Base-by-base conservation (phyloP, 2,113 vertebrate genomes). In the Pterocles orientalis region DNA sequence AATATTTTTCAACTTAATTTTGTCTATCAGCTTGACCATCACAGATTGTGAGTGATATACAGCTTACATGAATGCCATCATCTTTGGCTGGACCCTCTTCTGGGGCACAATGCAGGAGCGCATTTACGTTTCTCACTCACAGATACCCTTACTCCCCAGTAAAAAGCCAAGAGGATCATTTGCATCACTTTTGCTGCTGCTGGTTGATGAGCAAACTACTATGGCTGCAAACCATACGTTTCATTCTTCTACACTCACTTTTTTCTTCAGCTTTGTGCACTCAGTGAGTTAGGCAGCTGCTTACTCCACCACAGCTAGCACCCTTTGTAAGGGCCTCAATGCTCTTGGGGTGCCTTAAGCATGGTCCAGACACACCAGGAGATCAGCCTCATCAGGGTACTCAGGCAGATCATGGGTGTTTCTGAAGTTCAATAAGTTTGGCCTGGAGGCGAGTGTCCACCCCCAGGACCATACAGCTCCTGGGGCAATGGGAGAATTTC, bases 351-450 rank as follows among this genome's bases (percentile, higher is more conserved):
- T n/a, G 28, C 23, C 8, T 80, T 80, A 56, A 66, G n/a, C 23
- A n/a, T 48, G 39, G 79, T 41, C 28, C 18, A 73, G 51, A 73
- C 25, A 43, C 31, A 62, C 14, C 3, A 1, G 1, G 2, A 87
- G 28, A 36, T 88, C 48, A 64, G 11, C 12, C 29, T 29, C 0
- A 0, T 64, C 43, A 13, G 47, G 9, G 8, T 21, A 36, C n/a
- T 72, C n/a, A 47, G 36, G 19, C n/a, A 69, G 24, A 65, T 15
- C 33, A 56, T 0, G 45, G 21, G 18, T 66, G 14, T 53, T 61
- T 85, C 53, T 39, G 48, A 7, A 76, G 18, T 65, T 79, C 82
- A 61, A 0, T 43, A 12, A 88, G n/a, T 6, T 54, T 39, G 3
- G 31, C 25, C n/a, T 76, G 21, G 14, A 69, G 31, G n/a, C 48